phyloP scores from a whole-genome alignment of 2,797 vertebrate genomes.

The Triplophysa yarkandensis region DNA sequence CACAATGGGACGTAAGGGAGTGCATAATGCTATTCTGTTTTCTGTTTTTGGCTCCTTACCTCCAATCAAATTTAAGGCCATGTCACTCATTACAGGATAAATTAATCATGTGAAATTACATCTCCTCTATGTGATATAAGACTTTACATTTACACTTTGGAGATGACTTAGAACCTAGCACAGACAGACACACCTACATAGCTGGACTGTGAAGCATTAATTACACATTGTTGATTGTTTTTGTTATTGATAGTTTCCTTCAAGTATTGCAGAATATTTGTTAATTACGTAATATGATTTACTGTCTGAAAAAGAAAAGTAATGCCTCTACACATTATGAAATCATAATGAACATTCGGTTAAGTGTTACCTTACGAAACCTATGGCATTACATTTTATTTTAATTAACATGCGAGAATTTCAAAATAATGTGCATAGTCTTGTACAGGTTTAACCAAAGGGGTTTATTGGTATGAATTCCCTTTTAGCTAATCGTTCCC shows the following conservation, averaged over 20 bases:
- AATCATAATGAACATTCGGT: too few species aligned
- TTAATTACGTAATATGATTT: too few species aligned
- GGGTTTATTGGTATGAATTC: background rate
- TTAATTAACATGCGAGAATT: too few species aligned
- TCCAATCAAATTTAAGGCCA: background rate
- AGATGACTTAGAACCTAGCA: background rate
- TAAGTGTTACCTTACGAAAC: too few species aligned
- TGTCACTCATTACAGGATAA: background rate
- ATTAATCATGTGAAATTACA: background rate
- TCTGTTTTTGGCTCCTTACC: constrained; percentile 12
- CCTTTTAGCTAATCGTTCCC: background rate
- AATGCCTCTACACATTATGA: too few species aligned
- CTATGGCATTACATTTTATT: too few species aligned
- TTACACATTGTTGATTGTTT: too few species aligned
- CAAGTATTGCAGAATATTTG: too few species aligned
- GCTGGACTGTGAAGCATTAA: too few species aligned
- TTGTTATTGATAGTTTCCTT: too few species aligned
- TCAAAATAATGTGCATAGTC: too few species aligned
- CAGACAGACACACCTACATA: background rate
- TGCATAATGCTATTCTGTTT: background rate
- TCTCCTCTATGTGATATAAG: background rate
- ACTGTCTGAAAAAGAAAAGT: too few species aligned
- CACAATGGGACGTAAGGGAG: constrained; percentile 11
- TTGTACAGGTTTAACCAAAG: background rate
- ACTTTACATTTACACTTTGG: background rate